phyloP scores from a whole-genome alignment of 2,797 vertebrate genomes.

The Neosilurus mollespiculum region DNA sequence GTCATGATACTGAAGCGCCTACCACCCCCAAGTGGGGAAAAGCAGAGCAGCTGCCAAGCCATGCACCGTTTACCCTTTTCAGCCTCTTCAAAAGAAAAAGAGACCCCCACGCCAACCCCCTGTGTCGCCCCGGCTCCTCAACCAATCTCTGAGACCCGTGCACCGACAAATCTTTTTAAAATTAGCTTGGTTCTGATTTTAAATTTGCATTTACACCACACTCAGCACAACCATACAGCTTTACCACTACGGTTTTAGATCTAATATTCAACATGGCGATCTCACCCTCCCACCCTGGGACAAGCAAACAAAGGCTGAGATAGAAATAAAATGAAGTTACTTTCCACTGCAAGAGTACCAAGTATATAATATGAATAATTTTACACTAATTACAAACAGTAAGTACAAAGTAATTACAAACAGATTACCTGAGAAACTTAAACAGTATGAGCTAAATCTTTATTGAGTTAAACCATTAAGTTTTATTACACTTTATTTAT shows the following conservation, averaged over 20 bases:
- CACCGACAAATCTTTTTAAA: slow-evolving; percentile 35
- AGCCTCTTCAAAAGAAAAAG: slow-evolving; percentile 75
- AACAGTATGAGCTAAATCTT: neutral
- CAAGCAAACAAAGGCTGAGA: slow-evolving; percentile 18
- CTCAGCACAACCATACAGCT: too few species aligned
- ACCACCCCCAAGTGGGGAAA: slow-evolving; percentile 98
- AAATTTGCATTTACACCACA: slow-evolving; percentile 13
- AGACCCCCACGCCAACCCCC: slow-evolving; percentile 71
- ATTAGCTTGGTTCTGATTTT: slow-evolving; percentile 28
- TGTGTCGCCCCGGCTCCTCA: slow-evolving; percentile 65
- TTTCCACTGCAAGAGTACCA: neutral
- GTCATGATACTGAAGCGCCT: slow-evolving; percentile 83
- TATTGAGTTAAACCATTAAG: neutral
- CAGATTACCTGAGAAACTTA: neutral
- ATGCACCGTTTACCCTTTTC: slow-evolving; percentile 75
- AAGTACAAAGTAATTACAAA: neutral
- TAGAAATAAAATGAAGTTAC: slow-evolving; percentile 44
- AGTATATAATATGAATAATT: neutral
- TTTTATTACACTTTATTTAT: neutral
- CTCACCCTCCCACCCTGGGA: slow-evolving; percentile 7
- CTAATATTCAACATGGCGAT: neutral
- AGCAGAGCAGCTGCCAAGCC: slow-evolving; percentile 83
- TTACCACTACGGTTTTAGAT: neutral
- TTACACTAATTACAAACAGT: neutral
- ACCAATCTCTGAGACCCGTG: slow-evolving; percentile 44